These are phyloP conservation scores for Yasuhikotakia modesta DNA, from an alignment of 2,797 vertebrate genomes.

Conservation along the genomic window DNA sequence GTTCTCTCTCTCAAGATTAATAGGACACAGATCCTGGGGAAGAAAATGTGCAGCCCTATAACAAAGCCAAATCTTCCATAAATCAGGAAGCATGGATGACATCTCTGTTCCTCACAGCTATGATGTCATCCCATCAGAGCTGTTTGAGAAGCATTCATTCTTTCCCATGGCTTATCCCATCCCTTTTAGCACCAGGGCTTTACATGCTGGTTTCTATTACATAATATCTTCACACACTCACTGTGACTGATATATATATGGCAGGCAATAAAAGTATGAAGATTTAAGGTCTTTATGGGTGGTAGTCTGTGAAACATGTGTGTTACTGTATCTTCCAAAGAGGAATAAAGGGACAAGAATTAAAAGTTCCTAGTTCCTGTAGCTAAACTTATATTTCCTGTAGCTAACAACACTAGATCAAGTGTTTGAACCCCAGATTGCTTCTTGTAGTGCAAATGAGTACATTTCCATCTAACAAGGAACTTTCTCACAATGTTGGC, in stretches of 20 bases:
- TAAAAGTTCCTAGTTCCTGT: background rate
- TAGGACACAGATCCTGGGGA: conserved; percentile 29
- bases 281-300: conserved; percentile 16
- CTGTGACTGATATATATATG: conserved; percentile 54
- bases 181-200: conserved; percentile 35
- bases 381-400: no score
- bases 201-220: conserved; percentile 56
- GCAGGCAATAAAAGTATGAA: conserved; percentile 45
- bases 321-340: background rate
- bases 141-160: conserved; percentile 33
- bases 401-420: background rate
- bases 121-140: conserved; percentile 32
- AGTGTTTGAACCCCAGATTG: background rate
- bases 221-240: conserved; percentile 58
- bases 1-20: conserved; percentile 26
- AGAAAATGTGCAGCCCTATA: conserved; percentile 14
- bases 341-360: background rate
- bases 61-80: conserved; percentile 40
- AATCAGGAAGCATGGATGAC: conserved; percentile 44
- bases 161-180: conserved; percentile 43
- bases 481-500: no score
- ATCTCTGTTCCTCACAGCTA: conserved; percentile 10
- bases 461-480: background rate
- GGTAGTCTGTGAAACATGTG: conserved; percentile 36
- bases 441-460: background rate